Percentiles rank a stretch among this genome's conserved stretches.
Conservation (phyloP, 2,888 invertebrate genomes). For the Dugesia japonica region DNA sequence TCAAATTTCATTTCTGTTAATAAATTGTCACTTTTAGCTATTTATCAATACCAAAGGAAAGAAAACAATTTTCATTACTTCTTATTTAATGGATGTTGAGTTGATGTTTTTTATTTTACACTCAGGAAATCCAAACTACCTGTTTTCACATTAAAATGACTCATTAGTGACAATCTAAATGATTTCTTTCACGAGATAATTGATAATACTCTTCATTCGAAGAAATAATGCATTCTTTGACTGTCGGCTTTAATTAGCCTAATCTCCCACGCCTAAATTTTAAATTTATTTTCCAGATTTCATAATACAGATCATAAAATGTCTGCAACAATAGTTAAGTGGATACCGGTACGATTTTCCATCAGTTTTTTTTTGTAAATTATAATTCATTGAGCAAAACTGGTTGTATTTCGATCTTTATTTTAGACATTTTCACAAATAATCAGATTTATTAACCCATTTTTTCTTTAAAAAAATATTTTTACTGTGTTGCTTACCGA, state of each 20-base stretch:
- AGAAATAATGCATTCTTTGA: not conserved
- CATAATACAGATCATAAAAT: constrained; percentile 1
- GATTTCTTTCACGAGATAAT: not conserved
- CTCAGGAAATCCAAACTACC: not conserved
- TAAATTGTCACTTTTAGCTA: constrained; percentile 5
- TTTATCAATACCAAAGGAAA: not conserved
- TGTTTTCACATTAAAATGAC: constrained; percentile 3
- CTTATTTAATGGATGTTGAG: not conserved
- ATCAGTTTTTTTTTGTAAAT: too few species aligned
- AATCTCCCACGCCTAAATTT: constrained; percentile 15
- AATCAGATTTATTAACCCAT: not conserved
- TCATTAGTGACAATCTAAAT: not conserved
- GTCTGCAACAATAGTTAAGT: constrained; percentile 1
- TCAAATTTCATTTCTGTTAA: not conserved
- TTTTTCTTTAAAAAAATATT: not conserved
- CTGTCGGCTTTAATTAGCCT: constrained; percentile 15
- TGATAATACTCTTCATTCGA: not conserved
- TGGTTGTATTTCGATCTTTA: not conserved
- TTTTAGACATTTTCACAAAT: not conserved
- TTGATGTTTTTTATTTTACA: not conserved
- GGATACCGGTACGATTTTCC: not conserved
- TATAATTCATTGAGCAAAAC: not conserved
- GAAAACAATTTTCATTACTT: not conserved
- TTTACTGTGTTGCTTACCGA: not conserved
- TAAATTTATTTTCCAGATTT: constrained; percentile 4